Conservation (phyloP, 2,113 vertebrate genomes). For the Cavia porcellus region DNA sequence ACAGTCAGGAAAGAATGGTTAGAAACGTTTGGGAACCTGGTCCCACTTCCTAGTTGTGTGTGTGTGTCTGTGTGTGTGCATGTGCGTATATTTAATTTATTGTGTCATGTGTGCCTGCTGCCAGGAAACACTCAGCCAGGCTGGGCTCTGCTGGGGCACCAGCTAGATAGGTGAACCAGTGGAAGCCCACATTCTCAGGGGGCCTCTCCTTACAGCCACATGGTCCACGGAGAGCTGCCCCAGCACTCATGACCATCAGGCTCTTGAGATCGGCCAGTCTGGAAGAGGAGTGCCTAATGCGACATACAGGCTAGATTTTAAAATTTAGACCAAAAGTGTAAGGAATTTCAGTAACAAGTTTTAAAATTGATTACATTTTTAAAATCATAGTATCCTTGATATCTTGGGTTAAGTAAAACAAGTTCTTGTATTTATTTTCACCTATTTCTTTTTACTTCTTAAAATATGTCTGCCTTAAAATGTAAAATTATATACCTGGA, state of each 20-base stretch:
- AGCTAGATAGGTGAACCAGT: background rate
- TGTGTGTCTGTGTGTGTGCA: background rate
- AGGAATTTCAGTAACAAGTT: background rate
- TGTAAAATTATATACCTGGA: background rate
- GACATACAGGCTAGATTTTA: background rate
- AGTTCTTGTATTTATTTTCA: slow-evolving; percentile 7
- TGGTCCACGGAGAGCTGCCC: background rate
- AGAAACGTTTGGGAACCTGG: background rate
- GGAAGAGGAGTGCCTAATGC: background rate
- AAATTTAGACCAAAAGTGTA: background rate
- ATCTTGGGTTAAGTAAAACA: background rate
- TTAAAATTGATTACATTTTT: background rate
- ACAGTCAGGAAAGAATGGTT: background rate
- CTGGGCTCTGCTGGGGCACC: background rate
- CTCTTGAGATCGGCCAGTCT: background rate
- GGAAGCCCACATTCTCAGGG: fast-evolving
- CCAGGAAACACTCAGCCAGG: background rate
- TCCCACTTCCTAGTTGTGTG: no score
- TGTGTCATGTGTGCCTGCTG: no score
- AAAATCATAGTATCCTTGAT: background rate
- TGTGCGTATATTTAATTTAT: background rate
- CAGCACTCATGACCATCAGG: background rate
- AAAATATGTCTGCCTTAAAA: background rate
- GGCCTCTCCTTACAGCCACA: background rate
- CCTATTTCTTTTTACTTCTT: background rate